Conservation (phyloP, 1,140 invertebrate species). For the Patella vulgata region DNA sequence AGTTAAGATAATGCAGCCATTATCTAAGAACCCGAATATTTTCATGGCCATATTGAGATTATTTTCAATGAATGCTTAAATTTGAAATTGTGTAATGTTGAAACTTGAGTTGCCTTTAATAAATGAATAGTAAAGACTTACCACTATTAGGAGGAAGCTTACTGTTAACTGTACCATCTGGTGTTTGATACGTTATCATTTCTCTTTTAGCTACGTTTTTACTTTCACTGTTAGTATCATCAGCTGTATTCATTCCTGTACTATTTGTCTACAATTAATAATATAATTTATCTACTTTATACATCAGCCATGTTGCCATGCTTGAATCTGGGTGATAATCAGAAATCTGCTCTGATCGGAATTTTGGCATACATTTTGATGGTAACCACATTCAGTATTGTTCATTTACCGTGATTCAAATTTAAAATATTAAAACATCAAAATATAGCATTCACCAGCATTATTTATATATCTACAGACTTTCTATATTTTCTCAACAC, state of each 20-base stretch:
- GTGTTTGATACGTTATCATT: conserved; percentile 61
- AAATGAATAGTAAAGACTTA: conserved; percentile 7
- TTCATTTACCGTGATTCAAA: neutral
- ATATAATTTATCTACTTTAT: neutral
- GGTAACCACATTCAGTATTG: neutral
- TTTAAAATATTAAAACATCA: neutral
- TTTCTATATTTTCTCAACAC: no score
- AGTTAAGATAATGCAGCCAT: no score
- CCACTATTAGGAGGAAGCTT: conserved; percentile 52
- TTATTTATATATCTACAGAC: no score
- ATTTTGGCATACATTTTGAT: neutral
- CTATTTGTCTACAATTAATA: conserved; percentile 45
- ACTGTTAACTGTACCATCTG: conserved; percentile 58
- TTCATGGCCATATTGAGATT: no score
- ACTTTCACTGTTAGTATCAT: conserved; percentile 21
- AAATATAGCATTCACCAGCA: neutral
- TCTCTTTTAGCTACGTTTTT: conserved; percentile 51
- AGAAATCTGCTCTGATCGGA: neutral
- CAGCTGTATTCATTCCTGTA: conserved; percentile 52
- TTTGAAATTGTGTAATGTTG: neutral
- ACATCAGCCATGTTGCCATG: neutral
- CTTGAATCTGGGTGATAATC: neutral
- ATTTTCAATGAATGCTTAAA: neutral
- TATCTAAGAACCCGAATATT: no score
- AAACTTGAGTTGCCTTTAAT: neutral